These are phyloP conservation scores for Hermatobates lingyangjiaoensis DNA, from an alignment of 1,140 invertebrate species.

Conservation along the genomic window DNA sequence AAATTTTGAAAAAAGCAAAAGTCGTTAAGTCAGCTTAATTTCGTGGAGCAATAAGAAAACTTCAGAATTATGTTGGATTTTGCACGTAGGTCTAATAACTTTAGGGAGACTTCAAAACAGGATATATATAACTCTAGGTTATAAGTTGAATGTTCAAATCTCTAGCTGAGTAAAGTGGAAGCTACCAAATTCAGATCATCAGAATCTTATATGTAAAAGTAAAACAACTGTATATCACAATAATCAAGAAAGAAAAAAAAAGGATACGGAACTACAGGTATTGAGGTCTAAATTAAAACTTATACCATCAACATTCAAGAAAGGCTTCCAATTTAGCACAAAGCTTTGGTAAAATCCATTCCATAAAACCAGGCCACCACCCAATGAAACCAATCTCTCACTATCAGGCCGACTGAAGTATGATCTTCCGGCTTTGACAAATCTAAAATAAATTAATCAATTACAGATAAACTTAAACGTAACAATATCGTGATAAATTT, in stretches of 20 bases:
- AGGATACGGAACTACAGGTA: not conserved
- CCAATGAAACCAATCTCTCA: constrained; percentile 24
- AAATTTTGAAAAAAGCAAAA: too few relatives aligned
- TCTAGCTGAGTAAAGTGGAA: too few relatives aligned
- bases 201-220: too few relatives aligned
- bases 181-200: too few relatives aligned
- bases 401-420: constrained; percentile 28
- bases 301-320: constrained; percentile 53
- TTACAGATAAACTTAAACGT: constrained; percentile 7
- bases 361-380: constrained; percentile 46
- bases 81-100: too few relatives aligned
- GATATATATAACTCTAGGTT: too few relatives aligned
- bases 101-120: too few relatives aligned
- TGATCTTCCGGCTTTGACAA: constrained; percentile 30
- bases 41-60: too few relatives aligned
- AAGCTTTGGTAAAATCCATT: constrained; percentile 52
- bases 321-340: constrained; percentile 47
- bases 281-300: constrained; percentile 6
- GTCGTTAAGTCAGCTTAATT: too few relatives aligned
- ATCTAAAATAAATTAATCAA: constrained; percentile 15
- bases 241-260: not conserved
- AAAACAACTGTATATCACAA: too few relatives aligned
- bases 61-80: too few relatives aligned
- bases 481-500: constrained; percentile 13
- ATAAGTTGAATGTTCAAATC: too few relatives aligned